Evolutionary conservation across 2,797 vertebrate species (phyloP).

Genomic region (Chaetophractus vellerosus): DNA sequence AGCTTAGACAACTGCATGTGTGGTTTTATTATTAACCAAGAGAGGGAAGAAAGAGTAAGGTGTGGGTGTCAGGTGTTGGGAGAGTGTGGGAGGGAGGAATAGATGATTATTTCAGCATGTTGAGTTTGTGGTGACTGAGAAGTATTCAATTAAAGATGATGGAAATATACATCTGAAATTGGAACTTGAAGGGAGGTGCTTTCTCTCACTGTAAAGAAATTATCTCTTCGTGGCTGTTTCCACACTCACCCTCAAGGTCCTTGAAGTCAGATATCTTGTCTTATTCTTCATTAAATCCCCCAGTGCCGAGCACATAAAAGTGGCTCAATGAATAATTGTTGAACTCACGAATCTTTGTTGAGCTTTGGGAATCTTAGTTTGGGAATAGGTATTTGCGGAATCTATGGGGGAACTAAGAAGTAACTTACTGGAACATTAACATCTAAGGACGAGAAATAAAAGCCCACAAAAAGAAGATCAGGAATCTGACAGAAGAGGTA

Average conservation of each 20-base stretch:
- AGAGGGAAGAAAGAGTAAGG: not conserved
- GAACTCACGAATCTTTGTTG: not conserved
- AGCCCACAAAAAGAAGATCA: not conserved
- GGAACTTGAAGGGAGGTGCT: not conserved
- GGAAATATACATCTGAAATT: not conserved
- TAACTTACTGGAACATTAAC: not conserved
- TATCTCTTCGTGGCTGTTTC: not conserved
- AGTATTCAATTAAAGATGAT: not conserved
- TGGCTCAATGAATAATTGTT: not conserved
- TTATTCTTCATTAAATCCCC: not conserved
- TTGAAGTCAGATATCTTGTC: not conserved
- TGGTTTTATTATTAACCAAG: not conserved
- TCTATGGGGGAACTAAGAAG: not conserved
- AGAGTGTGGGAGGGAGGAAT: not conserved
- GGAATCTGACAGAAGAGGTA: not conserved
- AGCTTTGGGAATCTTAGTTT: not conserved
- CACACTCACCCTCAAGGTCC: not conserved
- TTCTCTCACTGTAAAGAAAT: not conserved
- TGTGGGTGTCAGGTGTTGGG: not conserved
- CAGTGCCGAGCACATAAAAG: not conserved
- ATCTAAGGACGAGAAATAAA: not conserved
- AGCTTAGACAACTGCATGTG: not conserved
- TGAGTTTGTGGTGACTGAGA: not conserved
- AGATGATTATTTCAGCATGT: not conserved
- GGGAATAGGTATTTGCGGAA: constrained; percentile 12